Conservation (phyloP, 1,140 invertebrate species). For the Contarinia nasturtii region DNA sequence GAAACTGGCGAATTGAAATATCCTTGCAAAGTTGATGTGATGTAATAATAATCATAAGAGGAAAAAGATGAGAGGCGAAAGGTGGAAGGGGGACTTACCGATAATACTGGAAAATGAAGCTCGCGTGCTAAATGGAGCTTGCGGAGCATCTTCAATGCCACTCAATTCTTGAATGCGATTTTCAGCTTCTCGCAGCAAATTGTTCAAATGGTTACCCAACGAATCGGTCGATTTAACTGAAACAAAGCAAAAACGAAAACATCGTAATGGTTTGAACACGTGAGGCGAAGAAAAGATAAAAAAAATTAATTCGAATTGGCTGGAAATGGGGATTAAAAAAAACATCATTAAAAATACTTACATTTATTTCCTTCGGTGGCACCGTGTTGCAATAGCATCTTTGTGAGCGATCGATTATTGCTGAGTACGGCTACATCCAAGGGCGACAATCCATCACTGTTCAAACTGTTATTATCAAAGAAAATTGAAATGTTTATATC, state of each 20-base stretch:
- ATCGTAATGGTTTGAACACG: neutral
- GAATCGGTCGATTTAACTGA: constrained; percentile 48
- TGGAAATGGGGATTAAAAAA: neutral
- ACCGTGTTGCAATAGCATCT: constrained; percentile 71
- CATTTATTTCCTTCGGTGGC: constrained; percentile 75
- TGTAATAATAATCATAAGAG: too few species aligned
- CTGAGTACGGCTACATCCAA: constrained; percentile 80
- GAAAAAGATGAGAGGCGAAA: too few species aligned
- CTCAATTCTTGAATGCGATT: constrained; percentile 46
- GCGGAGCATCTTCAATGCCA: constrained; percentile 15
- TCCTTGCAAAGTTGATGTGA: too few species aligned
- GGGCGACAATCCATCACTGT: constrained; percentile 70
- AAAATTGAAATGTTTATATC: constrained; percentile 1
- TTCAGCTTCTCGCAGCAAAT: constrained; percentile 62
- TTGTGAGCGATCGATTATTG: constrained; percentile 68
- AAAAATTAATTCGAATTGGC: neutral
- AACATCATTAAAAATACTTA: constrained; percentile 33
- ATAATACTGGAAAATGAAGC: constrained; percentile 22
- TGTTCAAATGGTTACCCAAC: constrained; percentile 48
- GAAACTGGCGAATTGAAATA: too few species aligned
- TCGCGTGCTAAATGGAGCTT: constrained; percentile 15
- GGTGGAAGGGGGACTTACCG: constrained; percentile 10
- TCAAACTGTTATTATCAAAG: constrained; percentile 38
- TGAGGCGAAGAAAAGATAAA: neutral
- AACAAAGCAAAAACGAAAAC: constrained; percentile 12